Evolutionary conservation across 2,888 invertebrate species (phyloP), one percentile per base, ranked within the genome.

Genomic region (Cabera pusaria): DNA sequence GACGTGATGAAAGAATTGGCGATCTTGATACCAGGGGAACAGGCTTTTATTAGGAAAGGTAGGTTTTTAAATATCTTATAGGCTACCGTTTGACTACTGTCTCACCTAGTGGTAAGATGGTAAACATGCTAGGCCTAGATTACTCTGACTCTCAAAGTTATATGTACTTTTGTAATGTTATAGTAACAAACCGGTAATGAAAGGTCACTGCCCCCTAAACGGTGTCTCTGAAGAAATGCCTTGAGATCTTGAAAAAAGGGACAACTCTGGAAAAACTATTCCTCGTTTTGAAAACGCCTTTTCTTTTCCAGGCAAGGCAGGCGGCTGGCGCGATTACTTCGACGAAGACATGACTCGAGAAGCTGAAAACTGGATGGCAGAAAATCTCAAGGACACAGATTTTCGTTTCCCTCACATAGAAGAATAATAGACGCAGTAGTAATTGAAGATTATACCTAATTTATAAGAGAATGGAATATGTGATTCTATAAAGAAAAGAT

Each of bases 261-360:
- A n/a, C n/a, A n/a, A n/a, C n/a, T n/a, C n/a, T n/a, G n/a, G n/a
- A n/a, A n/a, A n/a, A n/a, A n/a, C n/a, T n/a, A n/a, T n/a, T n/a
- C n/a, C n/a, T n/a, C 14, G 14, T 14, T 14, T 14, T 14, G 14
- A n/a, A n/a, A n/a, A 14, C 4, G 14, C 4, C 4, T 14, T 14
- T 2, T 14, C 2, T 14, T 14, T n/a, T 36, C 1, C 60, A 80
- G 95, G 95, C 14, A 90, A 90, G 59, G 88, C 80, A 1, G 91
- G 94, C 1, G 93, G 92, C 3, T 96, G 95, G 94, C 91, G 90
- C 28, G 91, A 93, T 28, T 91, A 93, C 60, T 94, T 95, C 62
- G 92, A 93, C 25, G 90, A 91, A 2, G 92, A 93, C 52, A 90
- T 96, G 65, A 90, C 91, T 26, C 69, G 76, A 25, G 85, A 91